Conservation (phyloP, 2,888 invertebrate species). For the Spisula solida region DNA sequence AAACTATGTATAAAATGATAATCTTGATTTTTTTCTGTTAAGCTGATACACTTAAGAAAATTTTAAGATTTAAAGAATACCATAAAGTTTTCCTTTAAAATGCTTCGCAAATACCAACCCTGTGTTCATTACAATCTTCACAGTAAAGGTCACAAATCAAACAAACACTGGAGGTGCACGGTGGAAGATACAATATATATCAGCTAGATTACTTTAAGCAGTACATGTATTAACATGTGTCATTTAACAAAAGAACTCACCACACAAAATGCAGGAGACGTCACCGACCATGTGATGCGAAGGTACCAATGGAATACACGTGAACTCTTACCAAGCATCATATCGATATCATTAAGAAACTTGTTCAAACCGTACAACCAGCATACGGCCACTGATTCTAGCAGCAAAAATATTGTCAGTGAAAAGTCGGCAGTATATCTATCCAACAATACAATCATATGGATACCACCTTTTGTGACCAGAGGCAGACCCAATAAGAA, state of each 20-base stretch:
- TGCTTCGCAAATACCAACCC: no score
- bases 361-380: constrained; percentile 91
- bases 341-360: constrained; percentile 54
- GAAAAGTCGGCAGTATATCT: constrained; percentile 81
- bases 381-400: constrained; percentile 91
- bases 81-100: no score
- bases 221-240: no score
- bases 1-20: no score
- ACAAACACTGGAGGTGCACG: no score
- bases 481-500: constrained; percentile 58
- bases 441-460: constrained; percentile 78
- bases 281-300: constrained; percentile 48
- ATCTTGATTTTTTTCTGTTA: no score
- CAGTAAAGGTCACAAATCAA: no score
- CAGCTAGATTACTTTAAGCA: no score
- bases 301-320: constrained; percentile 43
- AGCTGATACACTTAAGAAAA: no score
- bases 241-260: constrained; percentile 43
- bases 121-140: no score
- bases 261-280: constrained; percentile 43
- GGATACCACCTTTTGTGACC: constrained; percentile 75
- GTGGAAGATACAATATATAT: no score
- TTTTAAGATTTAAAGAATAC: no score
- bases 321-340: constrained; percentile 51
- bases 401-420: constrained; percentile 90